phyloP scores from a whole-genome alignment of 2,113 vertebrate genomes.

The Gymnobelideus leadbeateri region DNA sequence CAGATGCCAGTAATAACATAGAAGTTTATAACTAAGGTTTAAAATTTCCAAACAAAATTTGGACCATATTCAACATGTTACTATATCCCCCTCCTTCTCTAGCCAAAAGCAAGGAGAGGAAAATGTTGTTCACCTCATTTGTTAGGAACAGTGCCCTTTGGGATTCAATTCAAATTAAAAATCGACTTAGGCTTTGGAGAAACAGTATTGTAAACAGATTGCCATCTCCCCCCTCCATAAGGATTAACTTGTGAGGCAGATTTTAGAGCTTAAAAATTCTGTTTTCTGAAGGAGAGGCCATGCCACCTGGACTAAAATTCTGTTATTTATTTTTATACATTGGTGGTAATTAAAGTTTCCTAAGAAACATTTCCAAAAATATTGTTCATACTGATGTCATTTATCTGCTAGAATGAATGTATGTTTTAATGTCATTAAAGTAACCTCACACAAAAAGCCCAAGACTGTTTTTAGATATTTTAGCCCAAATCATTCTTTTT shows the following conservation, averaged over 20 bases:
- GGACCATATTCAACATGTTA: constrained; percentile 35
- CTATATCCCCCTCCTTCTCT: constrained; percentile 35
- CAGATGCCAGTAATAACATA: constrained; percentile 10
- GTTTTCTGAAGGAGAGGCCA: constrained; percentile 75
- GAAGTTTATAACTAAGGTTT: constrained; percentile 52
- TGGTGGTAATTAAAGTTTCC: constrained; percentile 77
- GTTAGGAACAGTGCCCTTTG: constrained; percentile 24
- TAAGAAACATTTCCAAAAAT: constrained; percentile 76
- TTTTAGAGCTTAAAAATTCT: constrained; percentile 50
- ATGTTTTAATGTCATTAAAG: constrained; percentile 50
- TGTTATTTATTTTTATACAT: constrained; percentile 82
- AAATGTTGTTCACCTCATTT: background rate
- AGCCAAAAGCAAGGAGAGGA: constrained; percentile 31
- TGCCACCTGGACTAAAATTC: constrained; percentile 81
- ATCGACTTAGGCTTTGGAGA: constrained; percentile 40
- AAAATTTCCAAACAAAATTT: constrained; percentile 59
- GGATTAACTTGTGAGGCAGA: constrained; percentile 44
- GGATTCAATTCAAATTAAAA: constrained; percentile 23
- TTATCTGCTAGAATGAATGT: constrained; percentile 68
- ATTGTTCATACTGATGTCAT: constrained; percentile 45
- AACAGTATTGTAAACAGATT: constrained; percentile 59
- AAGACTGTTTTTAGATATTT: constrained; percentile 32
- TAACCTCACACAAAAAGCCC: background rate
- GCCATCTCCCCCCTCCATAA: constrained; percentile 46
- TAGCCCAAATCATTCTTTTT: constrained; percentile 31